Conservation (phyloP, 2,888 invertebrate species). For the Drosophila paramelanica region DNA sequence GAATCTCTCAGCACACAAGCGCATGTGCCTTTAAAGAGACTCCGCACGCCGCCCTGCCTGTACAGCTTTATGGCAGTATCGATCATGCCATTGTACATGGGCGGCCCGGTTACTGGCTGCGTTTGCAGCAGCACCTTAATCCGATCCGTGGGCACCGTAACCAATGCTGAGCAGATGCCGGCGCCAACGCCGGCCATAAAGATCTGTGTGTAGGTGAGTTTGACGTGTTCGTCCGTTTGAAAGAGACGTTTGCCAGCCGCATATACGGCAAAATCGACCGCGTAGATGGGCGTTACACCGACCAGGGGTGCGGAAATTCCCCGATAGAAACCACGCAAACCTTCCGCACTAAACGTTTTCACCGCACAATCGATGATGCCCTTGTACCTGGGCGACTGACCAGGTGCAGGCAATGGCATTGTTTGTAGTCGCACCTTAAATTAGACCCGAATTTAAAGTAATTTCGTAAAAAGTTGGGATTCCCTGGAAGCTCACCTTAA, state of each 20-base stretch:
- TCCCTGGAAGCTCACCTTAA: constrained; percentile 87
- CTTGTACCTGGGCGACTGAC: constrained; percentile 91
- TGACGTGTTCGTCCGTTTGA: constrained; percentile 87
- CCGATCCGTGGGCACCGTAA: constrained; percentile 99
- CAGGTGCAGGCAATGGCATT: constrained; percentile 92
- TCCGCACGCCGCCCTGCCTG: constrained; percentile 95
- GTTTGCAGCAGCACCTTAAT: constrained; percentile 99
- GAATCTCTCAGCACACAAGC: constrained; percentile 96
- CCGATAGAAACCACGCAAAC: constrained; percentile 92
- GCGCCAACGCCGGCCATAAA: constrained; percentile 98
- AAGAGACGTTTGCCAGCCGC: constrained; percentile 96
- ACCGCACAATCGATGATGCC: constrained; percentile 97
- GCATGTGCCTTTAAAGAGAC: constrained; percentile 96
- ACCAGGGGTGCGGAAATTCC: constrained; percentile 96
- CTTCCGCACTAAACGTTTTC: constrained; percentile 95
- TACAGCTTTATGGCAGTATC: constrained; percentile 96
- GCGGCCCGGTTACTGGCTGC: constrained; percentile 88
- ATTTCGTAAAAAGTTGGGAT: background rate
- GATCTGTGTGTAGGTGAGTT: constrained; percentile 90
- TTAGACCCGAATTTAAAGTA: background rate
- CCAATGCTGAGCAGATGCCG: constrained; percentile 97
- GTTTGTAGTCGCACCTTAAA: constrained; percentile 97
- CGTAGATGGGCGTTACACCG: constrained; percentile 99
- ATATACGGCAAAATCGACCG: constrained; percentile 97
- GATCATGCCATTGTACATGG: constrained; percentile 95